Conservation (phyloP, 2,113 vertebrate species). For the Colinus virginianus region DNA sequence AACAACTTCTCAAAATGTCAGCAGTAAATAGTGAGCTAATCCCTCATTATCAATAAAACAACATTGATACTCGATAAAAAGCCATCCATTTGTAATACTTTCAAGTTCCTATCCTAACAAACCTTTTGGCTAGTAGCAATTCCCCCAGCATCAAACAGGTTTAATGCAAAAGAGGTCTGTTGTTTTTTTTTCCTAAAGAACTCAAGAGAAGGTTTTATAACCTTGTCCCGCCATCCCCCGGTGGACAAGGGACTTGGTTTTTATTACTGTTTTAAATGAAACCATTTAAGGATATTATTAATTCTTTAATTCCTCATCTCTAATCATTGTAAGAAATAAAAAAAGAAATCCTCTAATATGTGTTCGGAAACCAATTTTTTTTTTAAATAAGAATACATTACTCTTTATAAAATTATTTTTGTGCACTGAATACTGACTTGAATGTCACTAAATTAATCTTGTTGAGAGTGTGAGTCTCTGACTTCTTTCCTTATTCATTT, state of each 20-base stretch:
- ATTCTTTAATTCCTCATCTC: neutral
- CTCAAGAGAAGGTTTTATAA: neutral
- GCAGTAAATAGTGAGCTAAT: conserved; percentile 49
- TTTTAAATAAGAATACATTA: neutral
- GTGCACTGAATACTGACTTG: neutral
- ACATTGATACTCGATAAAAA: neutral
- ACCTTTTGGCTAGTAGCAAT: neutral
- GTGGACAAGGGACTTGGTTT: neutral
- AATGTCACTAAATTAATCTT: neutral
- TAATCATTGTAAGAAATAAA: neutral
- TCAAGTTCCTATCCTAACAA: conserved; percentile 10
- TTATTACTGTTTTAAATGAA: neutral
- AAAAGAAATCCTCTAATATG: neutral
- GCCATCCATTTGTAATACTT: conserved; percentile 12
- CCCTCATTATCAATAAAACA: conserved; percentile 44
- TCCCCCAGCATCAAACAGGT: neutral
- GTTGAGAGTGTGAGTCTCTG: neutral
- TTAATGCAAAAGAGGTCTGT: neutral
- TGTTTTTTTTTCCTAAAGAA: neutral
- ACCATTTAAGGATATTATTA: neutral
- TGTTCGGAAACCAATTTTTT: neutral
- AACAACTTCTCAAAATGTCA: conserved; percentile 46
- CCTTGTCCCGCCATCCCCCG: neutral
- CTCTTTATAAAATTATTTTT: neutral
- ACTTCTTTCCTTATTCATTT: neutral